Conservation (phyloP, 2,888 invertebrate genomes). For the Caenorhabditis sp. region DNA sequence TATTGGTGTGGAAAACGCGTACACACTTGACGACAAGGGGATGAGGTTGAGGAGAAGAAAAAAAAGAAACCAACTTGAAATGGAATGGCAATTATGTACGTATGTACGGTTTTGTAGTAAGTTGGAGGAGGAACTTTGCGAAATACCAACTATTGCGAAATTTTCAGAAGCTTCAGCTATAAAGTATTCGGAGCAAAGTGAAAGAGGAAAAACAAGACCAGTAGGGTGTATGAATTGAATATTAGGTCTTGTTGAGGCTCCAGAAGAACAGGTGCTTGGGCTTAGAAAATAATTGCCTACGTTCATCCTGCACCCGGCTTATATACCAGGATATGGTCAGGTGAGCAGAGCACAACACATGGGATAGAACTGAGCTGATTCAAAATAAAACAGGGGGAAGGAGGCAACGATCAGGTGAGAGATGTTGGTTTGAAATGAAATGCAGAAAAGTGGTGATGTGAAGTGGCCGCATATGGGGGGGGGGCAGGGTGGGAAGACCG, state of each 20-base stretch:
- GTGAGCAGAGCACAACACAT: slow-evolving; percentile 16
- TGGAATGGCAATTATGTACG: slow-evolving; percentile 52
- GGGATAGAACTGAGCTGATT: no score
- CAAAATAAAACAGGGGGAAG: no score
- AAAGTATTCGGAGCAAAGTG: no score
- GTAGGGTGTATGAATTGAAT: neutral
- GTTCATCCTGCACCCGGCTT: neutral
- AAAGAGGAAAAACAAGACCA: no score
- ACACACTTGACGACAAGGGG: slow-evolving; percentile 40
- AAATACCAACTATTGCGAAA: no score
- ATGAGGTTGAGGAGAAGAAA: neutral
- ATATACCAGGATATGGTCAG: neutral
- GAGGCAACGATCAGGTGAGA: slow-evolving; percentile 17
- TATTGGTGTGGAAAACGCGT: no score
- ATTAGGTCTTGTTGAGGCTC: neutral
- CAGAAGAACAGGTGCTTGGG: neutral
- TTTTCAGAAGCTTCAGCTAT: no score
- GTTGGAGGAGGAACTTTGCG: no score
- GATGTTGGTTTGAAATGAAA: no score
- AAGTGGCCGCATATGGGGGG: slow-evolving; percentile 9
- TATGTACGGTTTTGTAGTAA: slow-evolving; percentile 4
- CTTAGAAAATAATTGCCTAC: neutral
- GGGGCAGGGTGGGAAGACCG: slow-evolving; percentile 1
- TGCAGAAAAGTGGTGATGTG: slow-evolving; percentile 12
- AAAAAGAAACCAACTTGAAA: slow-evolving; percentile 5